phyloP scores from a whole-genome alignment of 2,113 vertebrate genomes.

The Leucopsar rothschildi region DNA sequence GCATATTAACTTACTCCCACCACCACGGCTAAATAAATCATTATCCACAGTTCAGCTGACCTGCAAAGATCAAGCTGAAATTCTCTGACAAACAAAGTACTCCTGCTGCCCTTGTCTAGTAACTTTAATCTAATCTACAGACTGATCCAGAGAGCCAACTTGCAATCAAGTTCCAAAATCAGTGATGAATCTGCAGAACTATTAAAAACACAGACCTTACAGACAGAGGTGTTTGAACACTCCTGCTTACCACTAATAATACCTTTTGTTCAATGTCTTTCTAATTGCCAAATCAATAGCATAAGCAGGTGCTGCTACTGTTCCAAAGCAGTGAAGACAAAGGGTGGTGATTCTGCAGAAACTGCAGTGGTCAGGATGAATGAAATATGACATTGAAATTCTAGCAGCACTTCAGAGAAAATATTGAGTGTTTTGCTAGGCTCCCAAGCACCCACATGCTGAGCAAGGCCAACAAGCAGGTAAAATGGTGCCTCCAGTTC shows the following conservation, averaged over 20 bases:
- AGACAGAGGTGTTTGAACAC: background rate
- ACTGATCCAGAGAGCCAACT: background rate
- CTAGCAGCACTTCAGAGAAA: background rate
- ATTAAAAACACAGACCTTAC: background rate
- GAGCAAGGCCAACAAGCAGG: background rate
- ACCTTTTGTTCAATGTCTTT: background rate
- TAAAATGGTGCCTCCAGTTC: background rate
- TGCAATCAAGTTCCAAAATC: background rate
- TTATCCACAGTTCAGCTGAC: background rate
- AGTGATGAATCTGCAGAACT: background rate
- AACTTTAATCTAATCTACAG: background rate
- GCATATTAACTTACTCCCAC: background rate
- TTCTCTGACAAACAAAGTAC: background rate
- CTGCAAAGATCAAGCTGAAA: background rate
- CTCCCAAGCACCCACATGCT: background rate
- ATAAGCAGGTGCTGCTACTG: background rate
- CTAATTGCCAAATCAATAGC: conserved; percentile 7
- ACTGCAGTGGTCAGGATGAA: background rate
- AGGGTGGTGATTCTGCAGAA: background rate
- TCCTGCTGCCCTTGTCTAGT: background rate
- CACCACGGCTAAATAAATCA: background rate
- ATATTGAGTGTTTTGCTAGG: background rate
- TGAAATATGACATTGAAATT: background rate
- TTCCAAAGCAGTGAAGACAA: background rate
- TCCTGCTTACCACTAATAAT: background rate